Evolutionary conservation across 2,888 invertebrate species (phyloP).

Genomic region (Buathra laborator): DNA sequence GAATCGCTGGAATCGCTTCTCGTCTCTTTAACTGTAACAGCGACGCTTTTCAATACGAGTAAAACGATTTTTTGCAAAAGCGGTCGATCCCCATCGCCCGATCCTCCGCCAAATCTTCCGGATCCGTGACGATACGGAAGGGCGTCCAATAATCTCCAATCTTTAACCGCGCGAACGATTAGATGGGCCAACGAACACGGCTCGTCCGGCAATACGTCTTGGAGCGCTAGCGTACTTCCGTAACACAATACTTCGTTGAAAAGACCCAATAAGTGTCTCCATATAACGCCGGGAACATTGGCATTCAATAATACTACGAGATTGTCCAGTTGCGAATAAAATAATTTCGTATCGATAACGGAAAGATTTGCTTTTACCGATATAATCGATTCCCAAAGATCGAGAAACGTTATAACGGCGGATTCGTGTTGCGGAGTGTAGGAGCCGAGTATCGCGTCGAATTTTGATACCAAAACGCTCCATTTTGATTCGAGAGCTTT

Average conservation of each 20-base stretch:
- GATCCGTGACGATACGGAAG: constrained; percentile 85
- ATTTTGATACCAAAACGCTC: constrained; percentile 90
- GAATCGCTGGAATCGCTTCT: constrained; percentile 94
- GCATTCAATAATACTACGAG: constrained; percentile 90
- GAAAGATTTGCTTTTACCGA: constrained; percentile 96
- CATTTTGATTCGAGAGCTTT: constrained; percentile 94
- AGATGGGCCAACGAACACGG: constrained; percentile 95
- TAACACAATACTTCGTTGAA: constrained; percentile 97
- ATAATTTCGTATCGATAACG: constrained; percentile 95
- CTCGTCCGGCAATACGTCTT: constrained; percentile 95
- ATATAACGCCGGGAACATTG: constrained; percentile 92
- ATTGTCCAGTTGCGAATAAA: constrained; percentile 93
- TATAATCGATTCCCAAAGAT: constrained; percentile 95
- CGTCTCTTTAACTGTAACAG: constrained; percentile 96
- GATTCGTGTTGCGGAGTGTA: constrained; percentile 86
- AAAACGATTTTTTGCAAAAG: constrained; percentile 94
- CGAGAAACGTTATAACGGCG: constrained; percentile 91
- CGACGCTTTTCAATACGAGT: constrained; percentile 95
- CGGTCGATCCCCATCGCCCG: constrained; percentile 86
- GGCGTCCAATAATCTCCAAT: constrained; percentile 90
- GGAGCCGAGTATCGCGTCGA: constrained; percentile 85
- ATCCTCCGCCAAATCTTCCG: constrained; percentile 86
- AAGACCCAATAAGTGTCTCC: constrained; percentile 93
- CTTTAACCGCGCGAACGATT: constrained; percentile 94
- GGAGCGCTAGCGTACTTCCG: constrained; percentile 95